Evolutionary conservation across 1,140 invertebrate species (phyloP), one percentile per base, ranked within the genome.

Genomic region (Penaeus japonicus): DNA sequence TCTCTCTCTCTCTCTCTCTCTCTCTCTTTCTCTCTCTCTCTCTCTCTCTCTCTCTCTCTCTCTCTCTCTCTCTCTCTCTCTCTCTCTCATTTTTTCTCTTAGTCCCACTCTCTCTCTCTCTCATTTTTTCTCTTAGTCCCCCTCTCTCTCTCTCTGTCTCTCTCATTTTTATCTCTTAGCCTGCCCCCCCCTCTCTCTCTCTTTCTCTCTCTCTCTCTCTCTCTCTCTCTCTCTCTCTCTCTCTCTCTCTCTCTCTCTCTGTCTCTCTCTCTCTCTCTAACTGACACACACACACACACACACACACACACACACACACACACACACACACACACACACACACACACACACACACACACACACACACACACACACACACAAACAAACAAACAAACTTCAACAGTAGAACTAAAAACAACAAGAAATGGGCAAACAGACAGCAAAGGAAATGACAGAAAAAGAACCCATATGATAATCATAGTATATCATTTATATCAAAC

Each of bases 71-170:
- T 32, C 22, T 79, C 10, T 30, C 24, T 75, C 24, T 75, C 32
- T 79, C 22, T 15, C 17, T 47, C 22, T 24, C 18, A 10, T 20
- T 47, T 5, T 79, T 20, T 35, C 47, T 24, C 39, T 39, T n/a
- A n/a, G n/a, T n/a, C n/a, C n/a, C n/a, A n/a, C 70, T 73, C 70
- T 73, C 70, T 73, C 70, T 73, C 70, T 73, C 70, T 73, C 70
- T 73, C 70, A 30, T 32, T 73, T 32, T 73, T 32, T 73, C 70
- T 73, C 70, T 73, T 32, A 30, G 24, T 73, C 70, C 35, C 70
- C 35, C 70, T 73, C 70, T 73, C 70, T 73, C 70, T 73, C 70
- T 73, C 70, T 73, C 70, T 73, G 24, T 73, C 70, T 73, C 70
- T 24, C 15, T 73, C 70, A 18, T 65, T 27, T 65, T 27, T 65